Evolutionary conservation across 2,797 vertebrate species (phyloP), one percentile per base, ranked within the genome.

Genomic region (Tinamus major): DNA sequence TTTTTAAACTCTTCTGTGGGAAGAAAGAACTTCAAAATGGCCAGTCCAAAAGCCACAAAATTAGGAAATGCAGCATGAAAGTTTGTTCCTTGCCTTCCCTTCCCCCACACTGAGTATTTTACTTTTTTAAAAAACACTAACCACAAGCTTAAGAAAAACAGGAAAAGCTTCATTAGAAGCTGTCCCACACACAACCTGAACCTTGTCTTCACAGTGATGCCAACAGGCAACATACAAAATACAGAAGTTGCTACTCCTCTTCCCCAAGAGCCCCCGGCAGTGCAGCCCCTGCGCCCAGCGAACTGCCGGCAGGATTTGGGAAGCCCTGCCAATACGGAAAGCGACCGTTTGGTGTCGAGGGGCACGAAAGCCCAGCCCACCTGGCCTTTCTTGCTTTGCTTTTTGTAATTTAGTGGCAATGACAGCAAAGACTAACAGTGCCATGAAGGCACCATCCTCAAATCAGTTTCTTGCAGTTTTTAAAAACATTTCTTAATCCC

Each of bases 91-190:
- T 79, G 59, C 42, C 21, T 61, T 18, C n/a, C 33, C 62, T 70
- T 77, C 29, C 33, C 27, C 10, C 19, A 37, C 11, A 82, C 12
- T 44, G 12, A 86, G 9, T 41, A 42, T 35, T 33, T 35, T 44
- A 61, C 64, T 75, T 33, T 71, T 6, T 49, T 49, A 26, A 13
- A 49, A 49, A 78, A 75, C 21, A 68, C n/a, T 69, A 93, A 49
- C 49, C 46, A 90, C 33, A 76, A 84, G 27, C 27, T 56, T 55
- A 64, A n/a, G 41, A 72, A 72, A 72, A 72, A 44, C 39, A 55
- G 55, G 67, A 94, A 89, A 61, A 93, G 19, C 62, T 64, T 79
- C 84, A 87, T 71, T 58, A 86, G 51, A 70, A 92, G 78, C 19
- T 62, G 39, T 37, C 31, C 81, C 59, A 65, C 21, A n/a, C 18